Base-by-base conservation (phyloP, 2,113 vertebrate genomes). In the Fukomys damarensis region DNA sequence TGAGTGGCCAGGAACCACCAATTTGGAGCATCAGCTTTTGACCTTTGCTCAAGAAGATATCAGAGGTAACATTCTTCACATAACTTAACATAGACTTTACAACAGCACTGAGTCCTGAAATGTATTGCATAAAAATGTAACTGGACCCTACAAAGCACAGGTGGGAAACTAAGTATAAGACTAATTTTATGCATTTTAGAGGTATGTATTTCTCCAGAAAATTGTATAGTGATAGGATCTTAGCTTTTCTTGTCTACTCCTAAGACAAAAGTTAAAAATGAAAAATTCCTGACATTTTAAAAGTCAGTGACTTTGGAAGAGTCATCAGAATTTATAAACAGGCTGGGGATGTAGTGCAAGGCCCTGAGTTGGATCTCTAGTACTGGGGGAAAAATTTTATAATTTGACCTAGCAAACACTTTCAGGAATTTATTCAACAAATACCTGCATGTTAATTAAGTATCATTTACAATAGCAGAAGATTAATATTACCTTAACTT, bases 241-340 rank as follows among this genome's bases (percentile, higher is more conserved):
- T 80, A 92, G 80, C 10, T 95, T 95, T 32, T 59, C 35, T 96
- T 96, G 56, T 88, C 91, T 89, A 35, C 38, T 93, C 46, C 46
- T 91, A 89, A 49, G 20, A 93, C 86, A 87, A 96, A 95, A 96
- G 72, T 86, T 54, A 65, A 85, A 93, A 91, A 90, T 83, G 20
- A 76, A 91, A 89, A 94, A 86, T 92, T 65, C 6, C 54, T 94
- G 85, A 66, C 35, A 86, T 95, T 96, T 95, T 95, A 95, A 88
- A 95, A 97, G 65, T 88, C 95, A 96, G 43, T 82, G 72, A 88
- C 58, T 96, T 96, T 52, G 82, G 96, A 96, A 93, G 76, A 94
- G 43, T 58, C 38, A 70, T 96, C 76, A 86, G 52, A 95, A 94
- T 95, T 95, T 95, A 90, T 96, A 93, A 96, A 68, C 22, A 77